Conservation (phyloP, 2,797 vertebrate genomes). For the Coccyzus lansbergi region DNA sequence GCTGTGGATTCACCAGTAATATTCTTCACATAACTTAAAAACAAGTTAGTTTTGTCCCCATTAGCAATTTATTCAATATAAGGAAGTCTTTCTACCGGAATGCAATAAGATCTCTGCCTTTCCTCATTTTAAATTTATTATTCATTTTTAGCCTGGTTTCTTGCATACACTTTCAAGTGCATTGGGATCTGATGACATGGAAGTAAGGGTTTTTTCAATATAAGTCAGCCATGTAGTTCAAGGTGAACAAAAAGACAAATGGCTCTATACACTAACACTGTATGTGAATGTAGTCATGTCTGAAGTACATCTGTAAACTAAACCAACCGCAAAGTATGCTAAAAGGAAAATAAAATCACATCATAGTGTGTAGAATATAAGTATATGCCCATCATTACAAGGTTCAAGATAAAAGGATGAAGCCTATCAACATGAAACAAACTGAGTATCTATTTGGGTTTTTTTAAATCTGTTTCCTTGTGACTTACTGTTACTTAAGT, state of each 20-base stretch:
- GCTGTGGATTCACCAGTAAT: background rate
- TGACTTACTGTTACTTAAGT: background rate
- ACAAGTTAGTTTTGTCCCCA: background rate
- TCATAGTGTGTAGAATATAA: background rate
- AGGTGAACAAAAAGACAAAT: conserved; percentile 46
- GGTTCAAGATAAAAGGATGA: background rate
- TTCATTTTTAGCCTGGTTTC: conserved; percentile 56
- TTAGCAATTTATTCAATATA: conserved; percentile 1
- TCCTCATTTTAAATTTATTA: conserved; percentile 18
- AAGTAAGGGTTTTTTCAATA: conserved; percentile 40
- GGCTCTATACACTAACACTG: background rate
- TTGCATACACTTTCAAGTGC: conserved; percentile 20
- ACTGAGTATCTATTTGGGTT: background rate
- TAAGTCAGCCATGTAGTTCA: conserved; percentile 1
- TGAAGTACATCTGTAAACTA: conserved; percentile 22
- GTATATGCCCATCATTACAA: background rate
- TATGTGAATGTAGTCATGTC: background rate
- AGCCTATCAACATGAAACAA: background rate
- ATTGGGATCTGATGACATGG: conserved; percentile 10
- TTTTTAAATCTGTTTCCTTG: background rate
- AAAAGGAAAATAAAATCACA: background rate
- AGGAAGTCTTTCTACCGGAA: conserved; percentile 10
- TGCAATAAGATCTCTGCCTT: background rate
- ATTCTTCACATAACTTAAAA: background rate
- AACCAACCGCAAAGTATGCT: background rate